Conservation (phyloP, 2,888 invertebrate genomes). For the Caenorhabditis becei region DNA sequence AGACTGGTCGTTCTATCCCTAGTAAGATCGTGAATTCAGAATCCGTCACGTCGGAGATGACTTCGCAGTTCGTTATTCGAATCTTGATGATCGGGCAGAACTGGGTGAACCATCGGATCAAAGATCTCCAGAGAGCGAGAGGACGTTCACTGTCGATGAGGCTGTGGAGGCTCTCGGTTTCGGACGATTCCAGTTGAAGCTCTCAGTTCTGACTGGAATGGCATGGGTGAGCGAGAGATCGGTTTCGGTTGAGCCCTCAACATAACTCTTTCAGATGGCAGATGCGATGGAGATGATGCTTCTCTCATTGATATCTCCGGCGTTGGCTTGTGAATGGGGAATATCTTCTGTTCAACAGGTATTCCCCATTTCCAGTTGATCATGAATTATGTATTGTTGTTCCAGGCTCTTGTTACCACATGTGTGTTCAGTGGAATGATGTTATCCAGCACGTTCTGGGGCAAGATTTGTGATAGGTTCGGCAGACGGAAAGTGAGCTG, state of each 20-base stretch:
- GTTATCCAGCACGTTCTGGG: constrained; percentile 96
- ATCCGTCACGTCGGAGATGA: constrained; percentile 72
- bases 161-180: constrained; percentile 84
- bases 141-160: constrained; percentile 83
- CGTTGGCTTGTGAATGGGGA: constrained; percentile 95
- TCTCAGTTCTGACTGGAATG: constrained; percentile 83
- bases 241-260: no score
- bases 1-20: no score
- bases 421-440: constrained; percentile 96
- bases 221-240: constrained; percentile 82
- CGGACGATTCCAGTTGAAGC: constrained; percentile 83
- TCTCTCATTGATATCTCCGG: constrained; percentile 92
- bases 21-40: constrained; percentile 57
- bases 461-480: constrained; percentile 89
- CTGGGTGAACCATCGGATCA: constrained; percentile 62
- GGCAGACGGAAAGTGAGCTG: constrained; percentile 73
- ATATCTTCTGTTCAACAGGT: constrained; percentile 84
- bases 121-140: constrained; percentile 46
- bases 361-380: neutral
- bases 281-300: constrained; percentile 99
- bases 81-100: constrained; percentile 66
- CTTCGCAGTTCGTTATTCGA: constrained; percentile 69
- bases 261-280: constrained; percentile 92
- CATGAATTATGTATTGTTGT: neutral
- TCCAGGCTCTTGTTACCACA: constrained; percentile 92